phyloP scores from a whole-genome alignment of 2,888 invertebrate genomes.

The Meiosimyza platycephala region DNA sequence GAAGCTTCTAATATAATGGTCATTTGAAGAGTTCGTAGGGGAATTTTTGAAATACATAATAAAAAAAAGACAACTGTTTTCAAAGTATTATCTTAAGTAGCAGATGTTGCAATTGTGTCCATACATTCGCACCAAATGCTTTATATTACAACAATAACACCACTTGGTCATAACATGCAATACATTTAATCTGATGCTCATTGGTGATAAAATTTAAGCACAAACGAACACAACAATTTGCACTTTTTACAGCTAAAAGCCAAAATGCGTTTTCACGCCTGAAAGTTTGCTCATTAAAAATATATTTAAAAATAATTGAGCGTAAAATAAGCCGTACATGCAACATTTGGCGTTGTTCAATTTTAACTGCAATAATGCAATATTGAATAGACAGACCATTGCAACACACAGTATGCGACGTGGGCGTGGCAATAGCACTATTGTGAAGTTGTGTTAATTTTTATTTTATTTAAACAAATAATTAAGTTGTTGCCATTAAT shows the following conservation, averaged over 20 bases:
- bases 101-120: background rate
- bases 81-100: background rate
- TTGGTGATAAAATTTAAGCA: constrained; percentile 46
- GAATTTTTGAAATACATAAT: too few species aligned
- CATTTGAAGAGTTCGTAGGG: too few species aligned
- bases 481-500: constrained; percentile 32
- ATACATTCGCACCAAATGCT: too few species aligned
- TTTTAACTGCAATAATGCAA: constrained; percentile 15
- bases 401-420: background rate
- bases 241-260: background rate
- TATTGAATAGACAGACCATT: constrained; percentile 17
- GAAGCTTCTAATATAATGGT: too few species aligned
- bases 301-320: constrained; percentile 66
- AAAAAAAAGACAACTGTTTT: too few species aligned
- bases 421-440: constrained; percentile 13
- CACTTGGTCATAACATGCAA: constrained; percentile 4
- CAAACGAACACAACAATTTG: constrained; percentile 16
- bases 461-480: constrained; percentile 12
- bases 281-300: constrained; percentile 57
- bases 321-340: constrained; percentile 57
- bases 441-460: background rate
- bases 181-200: constrained; percentile 1
- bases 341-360: constrained; percentile 18
- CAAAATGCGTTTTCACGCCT: constrained; percentile 28
- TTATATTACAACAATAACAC: background rate